These are phyloP conservation scores for Andrena bicolor DNA, from an alignment of 2,888 invertebrate species.

Conservation along the genomic window DNA sequence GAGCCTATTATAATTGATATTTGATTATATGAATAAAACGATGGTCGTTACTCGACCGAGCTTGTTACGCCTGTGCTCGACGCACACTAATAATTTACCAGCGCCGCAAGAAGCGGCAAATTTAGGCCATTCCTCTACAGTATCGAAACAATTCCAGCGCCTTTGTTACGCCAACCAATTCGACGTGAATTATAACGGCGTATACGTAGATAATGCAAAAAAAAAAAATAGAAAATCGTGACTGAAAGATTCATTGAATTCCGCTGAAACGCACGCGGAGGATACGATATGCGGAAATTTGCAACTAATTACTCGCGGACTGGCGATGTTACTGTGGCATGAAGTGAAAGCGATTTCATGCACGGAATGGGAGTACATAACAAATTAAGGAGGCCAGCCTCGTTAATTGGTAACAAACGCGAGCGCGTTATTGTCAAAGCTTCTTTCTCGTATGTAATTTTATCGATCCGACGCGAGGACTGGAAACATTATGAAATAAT, in stretches of 20 bases:
- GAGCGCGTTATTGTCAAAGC: constrained; percentile 8
- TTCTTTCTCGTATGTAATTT: background rate
- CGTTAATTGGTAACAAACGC: constrained; percentile 7
- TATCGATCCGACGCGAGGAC: background rate
- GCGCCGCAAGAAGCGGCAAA: background rate
- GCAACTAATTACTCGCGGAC: constrained; percentile 46
- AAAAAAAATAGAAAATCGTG: constrained; percentile 12
- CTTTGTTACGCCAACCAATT: background rate
- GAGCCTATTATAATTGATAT: background rate
- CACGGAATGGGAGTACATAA: constrained; percentile 14
- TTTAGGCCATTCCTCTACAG: background rate
- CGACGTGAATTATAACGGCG: background rate
- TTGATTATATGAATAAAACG: background rate
- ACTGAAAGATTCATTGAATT: constrained; percentile 15
- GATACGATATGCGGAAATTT: constrained; percentile 59
- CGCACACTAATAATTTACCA: background rate
- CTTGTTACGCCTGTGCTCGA: background rate
- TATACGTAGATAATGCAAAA: background rate
- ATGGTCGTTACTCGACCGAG: background rate
- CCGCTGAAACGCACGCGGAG: constrained; percentile 1
- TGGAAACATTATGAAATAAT: constrained; percentile 1
- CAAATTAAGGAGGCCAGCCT: constrained; percentile 19
- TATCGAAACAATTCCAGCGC: background rate
- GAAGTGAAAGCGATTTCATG: constrained; percentile 63
- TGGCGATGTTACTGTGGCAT: constrained; percentile 23